A percentile compares a stretch with the other conserved stretches of the same genome.
phyloP scores from a whole-genome alignment of 2,797 vertebrate genomes.

The Adrianichthys oophorus region DNA sequence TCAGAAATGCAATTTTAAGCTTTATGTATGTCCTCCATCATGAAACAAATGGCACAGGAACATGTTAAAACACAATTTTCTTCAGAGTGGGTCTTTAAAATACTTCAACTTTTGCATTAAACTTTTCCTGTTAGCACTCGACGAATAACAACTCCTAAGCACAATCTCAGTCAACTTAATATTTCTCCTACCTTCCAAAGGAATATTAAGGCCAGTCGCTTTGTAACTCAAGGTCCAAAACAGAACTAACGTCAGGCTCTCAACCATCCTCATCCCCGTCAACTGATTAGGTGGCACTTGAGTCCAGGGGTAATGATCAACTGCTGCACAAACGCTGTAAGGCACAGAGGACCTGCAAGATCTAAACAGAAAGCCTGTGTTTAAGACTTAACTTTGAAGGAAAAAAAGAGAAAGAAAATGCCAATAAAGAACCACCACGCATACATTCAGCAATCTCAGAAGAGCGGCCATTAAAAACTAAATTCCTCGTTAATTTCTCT shows the following conservation, averaged over 20 bases:
- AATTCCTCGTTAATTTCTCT: no score
- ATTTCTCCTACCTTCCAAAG: constrained; percentile 66
- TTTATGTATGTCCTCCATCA: no score
- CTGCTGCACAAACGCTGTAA: constrained; percentile 41
- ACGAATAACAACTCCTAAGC: not conserved
- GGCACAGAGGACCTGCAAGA: constrained; percentile 54
- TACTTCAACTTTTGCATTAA: no score
- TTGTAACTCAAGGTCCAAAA: constrained; percentile 60
- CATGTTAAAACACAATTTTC: no score
- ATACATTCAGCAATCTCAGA: no score
- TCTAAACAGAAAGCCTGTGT: not conserved
- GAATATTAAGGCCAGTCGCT: constrained; percentile 59
- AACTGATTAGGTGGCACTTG: constrained; percentile 25
- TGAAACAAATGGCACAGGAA: no score
- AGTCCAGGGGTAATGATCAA: constrained; percentile 39
- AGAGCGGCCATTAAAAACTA: no score
- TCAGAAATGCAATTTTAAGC: no score
- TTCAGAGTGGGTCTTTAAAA: no score
- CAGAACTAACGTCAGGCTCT: constrained; percentile 60
- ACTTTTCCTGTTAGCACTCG: not conserved
- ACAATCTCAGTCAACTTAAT: not conserved
- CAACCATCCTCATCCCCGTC: constrained; percentile 66
- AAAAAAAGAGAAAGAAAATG: not conserved
- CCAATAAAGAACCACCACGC: no score
- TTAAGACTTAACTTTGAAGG: not conserved